A percentile compares a stretch with the other conserved stretches of the same genome.
Conservation (phyloP, 2,113 vertebrate species). For the Pipra filicauda region DNA sequence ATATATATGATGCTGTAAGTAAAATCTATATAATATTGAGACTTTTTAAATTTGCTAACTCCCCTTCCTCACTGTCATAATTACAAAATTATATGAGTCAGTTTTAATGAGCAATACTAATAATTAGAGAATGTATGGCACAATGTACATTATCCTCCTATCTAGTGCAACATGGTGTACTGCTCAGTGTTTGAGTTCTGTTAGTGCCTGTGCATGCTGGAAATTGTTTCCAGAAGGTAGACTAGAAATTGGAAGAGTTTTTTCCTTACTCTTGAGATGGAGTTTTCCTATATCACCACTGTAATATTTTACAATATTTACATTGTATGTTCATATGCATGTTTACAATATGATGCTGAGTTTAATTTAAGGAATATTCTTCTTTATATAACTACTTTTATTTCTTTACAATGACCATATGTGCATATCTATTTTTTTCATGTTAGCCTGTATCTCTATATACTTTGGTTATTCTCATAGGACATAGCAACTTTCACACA, state of each 20-base stretch:
- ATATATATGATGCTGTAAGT: background rate
- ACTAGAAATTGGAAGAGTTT: background rate
- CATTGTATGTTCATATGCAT: fast-evolving
- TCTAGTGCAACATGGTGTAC: background rate
- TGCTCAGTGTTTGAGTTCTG: background rate
- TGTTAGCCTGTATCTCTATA: background rate
- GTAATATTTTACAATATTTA: background rate
- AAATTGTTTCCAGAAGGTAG: background rate
- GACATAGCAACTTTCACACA: background rate
- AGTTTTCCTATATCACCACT: background rate
- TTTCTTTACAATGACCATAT: background rate
- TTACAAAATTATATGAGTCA: background rate
- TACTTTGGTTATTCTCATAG: background rate
- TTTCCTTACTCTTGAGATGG: background rate
- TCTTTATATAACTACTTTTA: background rate
- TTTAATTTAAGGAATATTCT: background rate
- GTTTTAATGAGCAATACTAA: background rate
- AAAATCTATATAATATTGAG: background rate
- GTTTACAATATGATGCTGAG: background rate
- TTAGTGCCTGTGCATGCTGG: background rate
- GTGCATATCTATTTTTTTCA: background rate
- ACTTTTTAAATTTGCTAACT: background rate
- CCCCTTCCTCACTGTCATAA: background rate
- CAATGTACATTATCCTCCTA: background rate
- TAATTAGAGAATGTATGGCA: background rate